Evolutionary conservation across 2,113 vertebrate species (phyloP), one percentile per base, ranked within the genome.

Genomic region (Oryzias melastigma): DNA sequence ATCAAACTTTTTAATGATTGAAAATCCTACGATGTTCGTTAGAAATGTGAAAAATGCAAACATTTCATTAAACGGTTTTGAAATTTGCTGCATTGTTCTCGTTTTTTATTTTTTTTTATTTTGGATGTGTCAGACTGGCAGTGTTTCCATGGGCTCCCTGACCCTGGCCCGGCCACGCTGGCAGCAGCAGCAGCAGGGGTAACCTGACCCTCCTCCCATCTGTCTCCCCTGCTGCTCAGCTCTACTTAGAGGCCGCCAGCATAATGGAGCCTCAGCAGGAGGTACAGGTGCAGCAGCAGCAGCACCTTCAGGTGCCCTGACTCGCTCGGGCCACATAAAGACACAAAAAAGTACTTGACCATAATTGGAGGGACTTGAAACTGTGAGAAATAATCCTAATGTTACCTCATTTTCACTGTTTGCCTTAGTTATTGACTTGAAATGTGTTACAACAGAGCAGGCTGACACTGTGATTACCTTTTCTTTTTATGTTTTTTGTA

Each of bases 141-240:
- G 58, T 43, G 56, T 90, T 87, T 70, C 85, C 81, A 65, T 83
- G 87, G 69, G 67, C 80, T 89, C 48, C 68, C 66, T 85, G 83
- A 88, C 88, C 83, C 76, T 53, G 80, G 72, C 84, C 80, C 52
- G 69, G 73, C 77, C 69, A 29, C 59, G 60, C 54, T 29, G 46
- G 67, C 44, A 75, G 68, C 67, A 88, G 67, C 44, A 77, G 68
- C 67, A 89, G 73, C 76, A 73, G 84, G 84, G 69, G 91, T 91
- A 93, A 93, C 90, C 87, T 89, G 90, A 92, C 87, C 91, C 89
- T 80, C 85, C 80, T 86, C 75, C 91, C 92, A 92, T 92, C 91
- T 92, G 91, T 89, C 90, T 89, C 87, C 81, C 89, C 88, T 91
- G 88, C 90, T 92, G 89, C 80, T 91, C 83, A 48, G 71, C 61